phyloP scores from a whole-genome alignment of 2,888 invertebrate species.

The Pterobdella sp. region DNA sequence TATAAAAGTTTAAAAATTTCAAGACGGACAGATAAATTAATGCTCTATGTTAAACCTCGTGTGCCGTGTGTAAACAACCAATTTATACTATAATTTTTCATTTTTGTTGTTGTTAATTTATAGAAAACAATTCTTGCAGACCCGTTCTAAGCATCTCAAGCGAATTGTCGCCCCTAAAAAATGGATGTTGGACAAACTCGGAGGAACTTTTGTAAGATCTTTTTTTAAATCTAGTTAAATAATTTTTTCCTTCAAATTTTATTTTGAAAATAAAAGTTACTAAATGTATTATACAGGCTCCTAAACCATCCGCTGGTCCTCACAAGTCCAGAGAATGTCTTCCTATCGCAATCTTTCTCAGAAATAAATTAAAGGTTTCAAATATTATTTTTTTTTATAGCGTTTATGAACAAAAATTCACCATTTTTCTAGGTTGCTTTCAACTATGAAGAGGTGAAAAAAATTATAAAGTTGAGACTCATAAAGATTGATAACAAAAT shows the following conservation, averaged over 20 bases:
- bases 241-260: neutral
- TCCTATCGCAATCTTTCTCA: constrained; percentile 87
- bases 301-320: constrained; percentile 91
- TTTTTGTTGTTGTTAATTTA: too few species aligned
- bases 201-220: constrained; percentile 71
- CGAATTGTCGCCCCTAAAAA: constrained; percentile 96
- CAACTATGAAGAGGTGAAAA: constrained; percentile 88
- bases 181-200: constrained; percentile 99
- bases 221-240: neutral
- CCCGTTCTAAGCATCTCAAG: constrained; percentile 88
- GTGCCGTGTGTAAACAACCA: constrained; percentile 66
- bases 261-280: neutral
- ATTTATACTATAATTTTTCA: neutral
- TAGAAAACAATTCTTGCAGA: too few species aligned
- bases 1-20: too few species aligned
- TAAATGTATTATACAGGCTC: constrained; percentile 59
- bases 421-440: constrained; percentile 70
- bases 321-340: constrained; percentile 94
- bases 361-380: constrained; percentile 71
- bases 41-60: constrained; percentile 63
- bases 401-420: too few species aligned
- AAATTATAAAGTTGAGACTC: constrained; percentile 93
- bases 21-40: neutral
- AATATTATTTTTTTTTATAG: neutral
- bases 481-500: constrained; percentile 98